Base-by-base conservation (phyloP, 2,797 vertebrate genomes). In the Galago senegalensis region DNA sequence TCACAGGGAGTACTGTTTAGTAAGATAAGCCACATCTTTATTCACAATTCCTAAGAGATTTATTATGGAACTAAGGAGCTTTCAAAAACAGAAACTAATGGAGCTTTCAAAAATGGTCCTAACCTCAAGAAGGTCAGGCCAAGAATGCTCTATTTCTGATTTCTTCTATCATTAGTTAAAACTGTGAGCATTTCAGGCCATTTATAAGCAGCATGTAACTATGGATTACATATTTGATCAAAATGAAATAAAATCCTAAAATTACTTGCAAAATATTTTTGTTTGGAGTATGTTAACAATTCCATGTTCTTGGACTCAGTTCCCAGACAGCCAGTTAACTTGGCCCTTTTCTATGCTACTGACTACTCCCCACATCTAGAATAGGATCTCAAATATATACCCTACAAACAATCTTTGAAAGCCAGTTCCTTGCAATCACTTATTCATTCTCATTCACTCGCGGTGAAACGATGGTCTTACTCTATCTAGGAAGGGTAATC, bases 221-320 rank as follows among this genome's bases (percentile, higher is more conserved):
- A 63, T 37, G 25, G 86, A 91, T 93, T 84, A 80, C 27, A 43
- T 53, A 69, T 80, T 94, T 94, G 91, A 94, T 91, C 20, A 40
- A 86, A 84, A 27, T 94, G 43, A 87, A 97, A 90, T 80, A 87
- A 96, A 93, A 83, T 82, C 89, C 69, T 93, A 80, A 93, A 92
- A 93, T 91, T 37, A 61, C 9, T 58, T 91, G 13, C 31, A 96
- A 92, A 65, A 81, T 92, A 80, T 60, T 86, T 96, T 95, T 77
- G 12, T 27, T 94, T 80, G 40, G 60, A 83, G 58, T 96, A 37
- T 70, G 16, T 56, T 76, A 86, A 40, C 89, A 85, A 87, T 92
- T 83, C 49, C 65, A 4, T 53, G 14, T 61, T 89, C 37, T 82
- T 69, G 46, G 20, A 89, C 70, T 95, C 65, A n/a, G 29, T 93